Percentiles rank a stretch among this genome's conserved stretches.
Evolutionary conservation across 2,888 invertebrate genomes (phyloP).

Genomic region (Tinea trinotella): DNA sequence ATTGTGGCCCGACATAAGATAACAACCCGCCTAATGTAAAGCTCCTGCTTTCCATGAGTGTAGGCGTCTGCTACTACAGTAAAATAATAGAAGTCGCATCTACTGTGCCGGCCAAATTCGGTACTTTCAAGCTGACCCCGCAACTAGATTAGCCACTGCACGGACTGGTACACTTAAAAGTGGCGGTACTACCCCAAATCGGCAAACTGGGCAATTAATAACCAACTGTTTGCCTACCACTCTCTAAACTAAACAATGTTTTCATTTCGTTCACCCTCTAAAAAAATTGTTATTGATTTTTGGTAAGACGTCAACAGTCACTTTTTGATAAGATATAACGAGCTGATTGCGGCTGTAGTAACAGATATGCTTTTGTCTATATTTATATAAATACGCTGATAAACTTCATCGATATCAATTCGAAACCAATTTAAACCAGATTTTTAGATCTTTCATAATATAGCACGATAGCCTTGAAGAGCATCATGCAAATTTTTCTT

Average conservation of each 20-base stretch:
- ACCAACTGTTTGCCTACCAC: too few species aligned
- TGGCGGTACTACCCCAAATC: too few species aligned
- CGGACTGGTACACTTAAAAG: too few species aligned
- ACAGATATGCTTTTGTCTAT: constrained; percentile 7
- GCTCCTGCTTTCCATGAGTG: too few species aligned
- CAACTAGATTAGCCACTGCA: too few species aligned
- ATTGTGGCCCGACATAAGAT: too few species aligned
- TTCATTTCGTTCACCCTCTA: neutral
- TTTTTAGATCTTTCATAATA: constrained; percentile 8
- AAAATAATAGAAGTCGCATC: too few species aligned
- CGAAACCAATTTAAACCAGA: constrained; percentile 1
- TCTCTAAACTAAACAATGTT: neutral
- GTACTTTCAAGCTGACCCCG: too few species aligned
- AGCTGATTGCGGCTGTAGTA: neutral
- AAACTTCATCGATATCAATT: neutral
- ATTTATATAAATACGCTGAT: constrained; percentile 11
- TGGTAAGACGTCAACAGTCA: constrained; percentile 2
- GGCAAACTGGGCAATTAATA: too few species aligned
- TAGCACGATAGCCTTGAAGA: neutral
- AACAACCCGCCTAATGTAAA: too few species aligned
- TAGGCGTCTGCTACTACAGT: too few species aligned
- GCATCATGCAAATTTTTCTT: neutral
- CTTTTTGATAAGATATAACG: constrained; percentile 5
- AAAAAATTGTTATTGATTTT: neutral
- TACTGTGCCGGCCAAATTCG: too few species aligned